These are phyloP conservation scores for Sebastes hubbsi DNA, from an alignment of 2,797 vertebrate species.

Conservation along the genomic window DNA sequence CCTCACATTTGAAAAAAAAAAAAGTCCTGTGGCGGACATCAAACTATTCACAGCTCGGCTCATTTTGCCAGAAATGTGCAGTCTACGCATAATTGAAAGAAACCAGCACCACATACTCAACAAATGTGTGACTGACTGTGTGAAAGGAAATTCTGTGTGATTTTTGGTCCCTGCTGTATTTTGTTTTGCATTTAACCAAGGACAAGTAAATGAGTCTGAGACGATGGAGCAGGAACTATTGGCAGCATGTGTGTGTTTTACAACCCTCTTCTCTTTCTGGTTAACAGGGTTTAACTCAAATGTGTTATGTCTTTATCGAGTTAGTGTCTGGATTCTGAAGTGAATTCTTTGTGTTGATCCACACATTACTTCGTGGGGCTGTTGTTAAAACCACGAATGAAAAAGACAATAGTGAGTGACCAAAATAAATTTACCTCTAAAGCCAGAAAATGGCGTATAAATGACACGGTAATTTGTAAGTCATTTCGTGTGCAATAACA, in stretches of 20 bases:
- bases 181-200: not conserved
- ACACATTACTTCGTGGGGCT: not conserved
- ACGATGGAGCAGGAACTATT: not conserved
- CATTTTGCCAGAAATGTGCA: not conserved
- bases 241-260: not conserved
- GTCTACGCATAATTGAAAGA: not conserved
- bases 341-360: not conserved
- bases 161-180: not conserved
- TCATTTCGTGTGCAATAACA: too few species aligned
- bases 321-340: not conserved
- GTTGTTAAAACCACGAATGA: too few species aligned
- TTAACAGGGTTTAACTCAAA: not conserved
- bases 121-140: not conserved
- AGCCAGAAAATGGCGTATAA: too few species aligned
- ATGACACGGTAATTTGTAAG: too few species aligned
- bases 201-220: not conserved
- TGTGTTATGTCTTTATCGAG: not conserved
- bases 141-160: not conserved
- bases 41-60: constrained; percentile 6
- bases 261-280: not conserved
- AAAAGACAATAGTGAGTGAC: not conserved
- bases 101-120: not conserved
- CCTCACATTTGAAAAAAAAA: not conserved
- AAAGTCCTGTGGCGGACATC: not conserved
- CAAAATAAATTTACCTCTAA: not conserved